Evolutionary conservation across 2,888 invertebrate genomes (phyloP).

Genomic region (Drosophila demipolita): DNA sequence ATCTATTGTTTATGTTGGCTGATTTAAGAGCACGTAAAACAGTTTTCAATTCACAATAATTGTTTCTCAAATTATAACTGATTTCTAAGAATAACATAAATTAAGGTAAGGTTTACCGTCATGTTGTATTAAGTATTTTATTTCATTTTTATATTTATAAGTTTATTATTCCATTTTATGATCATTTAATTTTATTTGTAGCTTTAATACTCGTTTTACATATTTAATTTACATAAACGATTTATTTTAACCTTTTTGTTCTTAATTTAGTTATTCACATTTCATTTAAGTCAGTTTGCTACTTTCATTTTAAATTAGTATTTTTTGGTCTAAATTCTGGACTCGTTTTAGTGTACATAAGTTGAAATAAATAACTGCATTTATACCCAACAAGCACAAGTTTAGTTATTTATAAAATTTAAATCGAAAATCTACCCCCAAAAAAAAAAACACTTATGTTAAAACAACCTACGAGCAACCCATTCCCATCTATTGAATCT

Average conservation of each 20-base stretch:
- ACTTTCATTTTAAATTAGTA: fast-evolving
- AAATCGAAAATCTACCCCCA: neutral
- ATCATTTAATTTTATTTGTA: neutral
- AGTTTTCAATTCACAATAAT: slow-evolving; percentile 26
- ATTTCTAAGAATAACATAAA: neutral
- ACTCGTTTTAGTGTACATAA: no score
- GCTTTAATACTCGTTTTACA: neutral
- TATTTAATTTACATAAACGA: neutral
- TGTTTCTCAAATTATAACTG: neutral
- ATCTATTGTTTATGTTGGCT: neutral
- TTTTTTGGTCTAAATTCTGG: neutral
- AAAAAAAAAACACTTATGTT: neutral
- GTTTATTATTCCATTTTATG: neutral
- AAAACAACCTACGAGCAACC: neutral
- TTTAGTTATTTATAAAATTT: neutral
- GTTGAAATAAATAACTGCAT: no score
- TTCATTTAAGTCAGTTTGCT: neutral
- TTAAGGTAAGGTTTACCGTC: neutral
- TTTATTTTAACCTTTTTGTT: neutral
- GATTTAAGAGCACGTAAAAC: slow-evolving; percentile 9
- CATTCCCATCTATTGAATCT: neutral
- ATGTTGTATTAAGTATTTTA: neutral
- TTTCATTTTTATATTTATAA: neutral
- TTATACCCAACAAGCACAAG: fast-evolving
- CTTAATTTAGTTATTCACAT: neutral